phyloP scores from a whole-genome alignment of 2,797 vertebrate species.

The Pelochelys cantorii region DNA sequence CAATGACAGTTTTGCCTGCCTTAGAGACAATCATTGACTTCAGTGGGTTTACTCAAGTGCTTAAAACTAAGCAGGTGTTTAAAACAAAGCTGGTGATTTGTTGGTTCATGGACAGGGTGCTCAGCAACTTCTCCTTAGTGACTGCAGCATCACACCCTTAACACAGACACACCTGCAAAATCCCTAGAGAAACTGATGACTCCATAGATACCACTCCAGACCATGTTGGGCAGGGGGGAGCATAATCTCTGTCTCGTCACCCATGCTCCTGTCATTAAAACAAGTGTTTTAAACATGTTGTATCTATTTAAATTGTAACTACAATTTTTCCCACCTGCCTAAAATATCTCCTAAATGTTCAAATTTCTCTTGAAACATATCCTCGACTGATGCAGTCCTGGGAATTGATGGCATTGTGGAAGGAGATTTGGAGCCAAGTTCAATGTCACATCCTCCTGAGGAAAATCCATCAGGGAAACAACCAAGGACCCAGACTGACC shows the following conservation, averaged over 20 bases:
- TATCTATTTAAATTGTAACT: neutral
- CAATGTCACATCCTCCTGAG: neutral
- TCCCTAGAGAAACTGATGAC: rapidly evolving
- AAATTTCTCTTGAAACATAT: neutral
- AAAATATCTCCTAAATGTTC: neutral
- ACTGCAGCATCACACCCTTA: rapidly evolving
- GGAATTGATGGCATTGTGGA: neutral
- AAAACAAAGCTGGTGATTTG: neutral
- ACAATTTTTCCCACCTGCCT: neutral
- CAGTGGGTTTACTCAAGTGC: neutral
- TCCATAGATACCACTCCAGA: rapidly evolving
- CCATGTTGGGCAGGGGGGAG: neutral
- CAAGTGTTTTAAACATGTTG: neutral
- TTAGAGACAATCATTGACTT: neutral
- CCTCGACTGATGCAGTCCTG: neutral
- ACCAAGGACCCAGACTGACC: neutral
- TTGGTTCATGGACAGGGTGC: neutral
- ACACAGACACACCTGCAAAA: neutral
- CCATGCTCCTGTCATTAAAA: neutral
- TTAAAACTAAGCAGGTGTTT: neutral
- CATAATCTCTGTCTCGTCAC: neutral
- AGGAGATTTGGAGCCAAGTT: neutral
- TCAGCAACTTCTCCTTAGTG: neutral
- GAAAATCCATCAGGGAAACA: neutral
- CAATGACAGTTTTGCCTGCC: neutral